Evolutionary conservation across 2,797 vertebrate species (phyloP), one percentile per base, ranked within the genome.

Genomic region (Anableps anableps): DNA sequence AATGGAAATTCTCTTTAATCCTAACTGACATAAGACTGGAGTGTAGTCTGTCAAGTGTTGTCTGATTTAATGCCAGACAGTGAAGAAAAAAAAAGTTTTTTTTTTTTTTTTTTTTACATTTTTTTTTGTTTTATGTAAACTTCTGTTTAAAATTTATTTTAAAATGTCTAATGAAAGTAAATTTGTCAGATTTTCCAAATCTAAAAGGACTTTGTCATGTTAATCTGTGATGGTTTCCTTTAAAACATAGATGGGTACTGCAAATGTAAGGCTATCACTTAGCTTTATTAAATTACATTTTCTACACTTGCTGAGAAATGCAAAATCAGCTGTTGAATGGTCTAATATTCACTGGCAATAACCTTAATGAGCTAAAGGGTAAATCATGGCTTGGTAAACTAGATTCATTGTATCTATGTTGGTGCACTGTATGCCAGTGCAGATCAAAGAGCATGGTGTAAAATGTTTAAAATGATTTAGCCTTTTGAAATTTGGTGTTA

Each of bases 381-480:
- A 93, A 95, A 95, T 95, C 86, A 92, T 53, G 45, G 86, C 89
- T 90, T 77, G 85, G 85, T 91, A 85, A 92, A 92, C 91, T 86
- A 92, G 88, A 94, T 95, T 95, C 90, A 95, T 95, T 93, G 94
- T 95, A 91, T 91, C 91, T 94, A 88, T 86, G 85, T 85, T 88
- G 45, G 89, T 90, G 75, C 85, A 78, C 81, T 74, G 82, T 83
- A 77, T 88, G 91, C 86, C 89, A 91, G 86, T 75, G 84, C 91
- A 95, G 94, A 96, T 96, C 95, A 96, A 95, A 96, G 96, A 94
- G 92, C 92, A 88, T 76, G 21, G 78, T 91, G 85, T 90, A 90
- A 94, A 95, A 94, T 95, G 90, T 93, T 87, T 91, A 86, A 94
- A 91, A 92, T 94, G 93, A 96, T 95, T 95, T 94, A 94, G 93